Evolutionary conservation across 2,888 invertebrate species (phyloP).

Genomic region (Podabrus alpinus): DNA sequence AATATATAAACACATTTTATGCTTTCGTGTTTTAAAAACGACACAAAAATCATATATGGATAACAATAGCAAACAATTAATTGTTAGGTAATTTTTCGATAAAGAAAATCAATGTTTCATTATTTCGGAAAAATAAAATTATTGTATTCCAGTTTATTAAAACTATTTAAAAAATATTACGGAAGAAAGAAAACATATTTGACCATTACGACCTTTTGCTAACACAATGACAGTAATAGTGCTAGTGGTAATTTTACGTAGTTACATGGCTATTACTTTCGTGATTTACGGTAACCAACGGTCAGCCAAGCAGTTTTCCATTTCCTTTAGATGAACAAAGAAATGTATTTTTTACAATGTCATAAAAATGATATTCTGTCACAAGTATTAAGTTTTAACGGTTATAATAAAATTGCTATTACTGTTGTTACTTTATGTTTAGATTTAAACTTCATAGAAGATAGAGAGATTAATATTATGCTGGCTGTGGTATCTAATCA

Average conservation of each 20-base stretch:
- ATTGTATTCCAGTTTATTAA: neutral
- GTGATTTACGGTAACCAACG: conserved; percentile 36
- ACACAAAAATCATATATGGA: too few species aligned
- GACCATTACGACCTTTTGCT: conserved; percentile 32
- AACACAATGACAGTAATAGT: conserved; percentile 38
- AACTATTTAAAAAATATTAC: conserved; percentile 23
- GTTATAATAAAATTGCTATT: conserved; percentile 25
- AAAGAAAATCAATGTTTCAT: neutral
- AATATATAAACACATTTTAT: too few species aligned
- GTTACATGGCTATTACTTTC: conserved; percentile 40
- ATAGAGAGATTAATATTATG: neutral
- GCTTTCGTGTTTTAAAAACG: too few species aligned
- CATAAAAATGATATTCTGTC: conserved; percentile 27
- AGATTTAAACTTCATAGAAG: neutral
- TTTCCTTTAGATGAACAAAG: conserved; percentile 25
- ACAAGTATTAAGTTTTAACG: conserved; percentile 25
- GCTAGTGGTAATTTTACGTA: conserved; percentile 39
- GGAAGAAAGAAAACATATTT: conserved; percentile 31
- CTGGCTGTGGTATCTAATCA: neutral
- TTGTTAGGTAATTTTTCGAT: too few species aligned
- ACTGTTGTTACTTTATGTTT: neutral
- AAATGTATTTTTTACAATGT: conserved; percentile 28
- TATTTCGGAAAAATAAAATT: neutral
- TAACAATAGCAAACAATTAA: neutral
- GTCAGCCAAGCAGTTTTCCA: conserved; percentile 30